Base-by-base conservation (phyloP, 2,888 invertebrate species). In the Diploptera punctata region DNA sequence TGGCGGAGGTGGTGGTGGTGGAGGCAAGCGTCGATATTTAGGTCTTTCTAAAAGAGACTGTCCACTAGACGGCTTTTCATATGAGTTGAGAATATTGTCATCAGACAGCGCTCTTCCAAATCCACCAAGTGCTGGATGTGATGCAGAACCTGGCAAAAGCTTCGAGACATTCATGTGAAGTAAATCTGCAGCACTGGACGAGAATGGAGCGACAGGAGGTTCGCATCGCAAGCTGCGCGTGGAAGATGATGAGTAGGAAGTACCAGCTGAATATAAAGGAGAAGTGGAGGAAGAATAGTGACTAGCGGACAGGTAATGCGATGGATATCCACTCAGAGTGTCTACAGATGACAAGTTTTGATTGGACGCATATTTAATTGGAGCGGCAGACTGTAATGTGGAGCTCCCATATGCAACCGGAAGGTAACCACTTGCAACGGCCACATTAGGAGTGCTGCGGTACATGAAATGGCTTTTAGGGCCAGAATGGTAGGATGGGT, bases 371-470 rank as follows among this genome's bases (percentile, higher is more conserved):
- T 78, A 79, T 68, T 79, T 79, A 44, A 76, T 72, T 70, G 77
- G 77, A 52, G 78, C 76, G 38, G 76, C 77, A 54, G 77, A 26
- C 9, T 65, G 65, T n/a, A 65, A 24, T 16, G 44, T 47, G 9
- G 65, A 75, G 43, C 74, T 70, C 49, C 76, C 75, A 65, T 76
- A 71, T n/a, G 75, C 74, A 71, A 76, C 73, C 18, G 76, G 74
- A n/a, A 75, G 73, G 26, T 77, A 77, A 10, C 77, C 77, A 60
- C 77, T 77, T 19, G 79, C 79, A 9, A 78, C 78, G 4, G 81
- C 80, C 68, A 94, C 85, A 81, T 92, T 94, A 0, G 94, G 94
- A 0, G 94, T 93, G 78, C 93, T 94, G 76, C 93, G 87, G 80
- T 95, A 95, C 78, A 94, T 90, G 65, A 93, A 86, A 71, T 91